These are phyloP conservation scores for Physeter macrocephalus DNA, from an alignment of 2,113 vertebrate genomes.

Conservation along the genomic window DNA sequence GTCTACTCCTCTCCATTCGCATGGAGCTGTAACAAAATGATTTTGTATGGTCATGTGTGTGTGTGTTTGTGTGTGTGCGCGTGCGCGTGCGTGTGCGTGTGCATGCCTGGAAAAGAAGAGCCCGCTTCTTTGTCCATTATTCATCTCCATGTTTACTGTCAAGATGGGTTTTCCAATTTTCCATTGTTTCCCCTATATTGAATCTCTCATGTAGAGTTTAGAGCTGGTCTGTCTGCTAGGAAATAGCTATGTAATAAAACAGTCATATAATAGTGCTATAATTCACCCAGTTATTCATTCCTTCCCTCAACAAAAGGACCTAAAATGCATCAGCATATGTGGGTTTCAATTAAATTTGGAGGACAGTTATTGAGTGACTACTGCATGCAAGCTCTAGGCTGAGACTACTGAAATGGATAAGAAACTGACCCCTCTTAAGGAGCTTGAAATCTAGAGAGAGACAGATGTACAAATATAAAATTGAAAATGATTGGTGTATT, in stretches of 20 bases:
- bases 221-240: constrained; percentile 42
- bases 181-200: constrained; percentile 56
- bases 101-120: not conserved
- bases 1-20: not conserved
- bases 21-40: not conserved
- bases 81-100: fast-evolving
- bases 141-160: constrained; percentile 32
- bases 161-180: constrained; percentile 59
- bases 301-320: not conserved
- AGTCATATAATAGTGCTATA: constrained; percentile 14
- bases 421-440: not conserved
- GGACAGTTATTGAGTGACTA: constrained; percentile 26
- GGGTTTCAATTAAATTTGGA: constrained; percentile 40
- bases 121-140: not conserved
- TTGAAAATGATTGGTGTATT: not conserved
- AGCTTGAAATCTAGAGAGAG: not conserved
- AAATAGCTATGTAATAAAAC: constrained; percentile 60
- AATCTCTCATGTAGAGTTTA: constrained; percentile 40
- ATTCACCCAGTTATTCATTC: constrained; percentile 28
- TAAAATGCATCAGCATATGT: constrained; percentile 17
- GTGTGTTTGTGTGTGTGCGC: too few relatives aligned
- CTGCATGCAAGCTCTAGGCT: not conserved
- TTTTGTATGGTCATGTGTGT: not conserved
- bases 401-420: not conserved
- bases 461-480: not conserved